Base-by-base conservation (phyloP, 2,113 vertebrate species). In the Gobiocypris rarus region DNA sequence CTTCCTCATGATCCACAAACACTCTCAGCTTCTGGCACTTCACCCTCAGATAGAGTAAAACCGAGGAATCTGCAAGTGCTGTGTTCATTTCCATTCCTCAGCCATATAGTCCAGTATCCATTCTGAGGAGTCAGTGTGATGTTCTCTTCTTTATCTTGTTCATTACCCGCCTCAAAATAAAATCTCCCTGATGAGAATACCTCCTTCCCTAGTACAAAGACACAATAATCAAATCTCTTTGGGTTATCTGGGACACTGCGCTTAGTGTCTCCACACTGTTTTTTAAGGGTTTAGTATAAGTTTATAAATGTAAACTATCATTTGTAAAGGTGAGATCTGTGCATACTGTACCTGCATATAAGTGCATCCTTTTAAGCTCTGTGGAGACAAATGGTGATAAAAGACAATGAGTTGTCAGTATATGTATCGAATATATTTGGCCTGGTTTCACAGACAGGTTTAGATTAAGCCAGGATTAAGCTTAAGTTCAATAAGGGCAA, bases 61-160 rank as follows among this genome's bases (percentile, higher is more conserved):
- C 34, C 0, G 0, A 4, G 15, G 63, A 0, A 10, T 22, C 0
- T 69, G 0, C 65, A 70, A 70, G 65, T 0, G 9, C 34, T 3
- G 9, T 70, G 22, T 70, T 9, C 14, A 9, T 70, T 1, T 4
- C 1, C 34, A 22, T 69, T 69, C 3, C 31, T 22, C 17, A 69
- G 19, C 7, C 31, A 5, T 70, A 41, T 41, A 10, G 7, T 9
- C 65, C 65, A 38, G 65, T 19, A 38, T 38, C 65, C 65, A 22
- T 19, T 4, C 31, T 19, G 65, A 34, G 63, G 15, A 0, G 0
- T 69, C 17, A 19, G 65, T 19, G 31, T 34, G 7, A 69, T 38
- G 1, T 0, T 0, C 1, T 31, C 65, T 69, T 69, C 31, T 31
- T 69, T 22, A 4, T 63, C 24, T 63, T 63, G n/a, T 24, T 59